Evolutionary conservation across 2,797 vertebrate species (phyloP).

Genomic region (Nyctalus aviator): DNA sequence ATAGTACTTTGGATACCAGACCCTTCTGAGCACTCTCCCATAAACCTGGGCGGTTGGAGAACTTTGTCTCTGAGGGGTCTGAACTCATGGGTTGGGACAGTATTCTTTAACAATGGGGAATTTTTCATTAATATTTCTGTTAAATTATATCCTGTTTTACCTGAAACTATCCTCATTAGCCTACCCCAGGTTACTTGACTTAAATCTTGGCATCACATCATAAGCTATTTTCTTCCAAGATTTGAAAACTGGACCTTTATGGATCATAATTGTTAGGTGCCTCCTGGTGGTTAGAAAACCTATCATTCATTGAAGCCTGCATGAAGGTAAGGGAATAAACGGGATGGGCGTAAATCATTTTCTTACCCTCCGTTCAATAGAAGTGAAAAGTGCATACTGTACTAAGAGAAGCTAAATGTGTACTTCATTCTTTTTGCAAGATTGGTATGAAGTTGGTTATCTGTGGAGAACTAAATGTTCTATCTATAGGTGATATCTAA

Average conservation of each 20-base stretch:
- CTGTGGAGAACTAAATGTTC: background rate
- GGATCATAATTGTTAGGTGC: background rate
- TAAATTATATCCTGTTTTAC: background rate
- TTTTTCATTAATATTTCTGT: background rate
- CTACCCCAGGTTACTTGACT: background rate
- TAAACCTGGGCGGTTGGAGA: background rate
- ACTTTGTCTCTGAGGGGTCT: background rate
- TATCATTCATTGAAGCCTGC: background rate
- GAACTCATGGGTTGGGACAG: background rate
- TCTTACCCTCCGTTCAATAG: background rate
- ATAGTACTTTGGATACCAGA: background rate
- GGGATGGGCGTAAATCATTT: background rate
- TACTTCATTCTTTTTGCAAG: background rate
- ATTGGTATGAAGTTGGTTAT: background rate
- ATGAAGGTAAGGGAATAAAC: background rate
- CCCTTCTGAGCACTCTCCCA: background rate
- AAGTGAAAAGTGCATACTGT: background rate
- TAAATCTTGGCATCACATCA: background rate
- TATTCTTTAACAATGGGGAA: background rate
- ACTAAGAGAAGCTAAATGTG: background rate
- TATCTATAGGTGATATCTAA: background rate
- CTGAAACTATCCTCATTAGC: background rate
- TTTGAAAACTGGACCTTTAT: background rate
- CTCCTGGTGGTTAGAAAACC: constrained; percentile 39
- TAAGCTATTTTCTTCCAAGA: background rate